Base-by-base conservation (phyloP, 2,888 invertebrate species). In the Eulithis testata region DNA sequence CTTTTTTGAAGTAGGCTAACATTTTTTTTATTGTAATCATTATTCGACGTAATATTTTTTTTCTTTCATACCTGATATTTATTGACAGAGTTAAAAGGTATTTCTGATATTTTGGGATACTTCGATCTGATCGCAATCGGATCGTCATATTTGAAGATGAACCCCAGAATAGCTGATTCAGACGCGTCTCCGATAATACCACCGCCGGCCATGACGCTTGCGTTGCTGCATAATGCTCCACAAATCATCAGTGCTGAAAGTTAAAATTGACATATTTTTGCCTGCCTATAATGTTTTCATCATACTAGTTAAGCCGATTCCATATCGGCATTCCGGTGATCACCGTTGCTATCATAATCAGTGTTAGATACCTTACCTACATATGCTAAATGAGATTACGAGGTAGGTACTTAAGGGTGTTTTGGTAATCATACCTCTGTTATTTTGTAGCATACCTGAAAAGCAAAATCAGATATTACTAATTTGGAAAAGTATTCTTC, bases 181-280 rank as follows among this genome's bases (percentile, higher is more conserved):
- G 98, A 98, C 21, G 98, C 98, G 86, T 98, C 98, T 65, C 98
- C 98, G 2, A 70, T 85, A 94, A 97, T 75, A 94, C 95, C 90
- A 94, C 97, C 88, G 94, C 95, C 92, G 95, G 96, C 73, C 95
- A 93, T 97, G 90, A 99, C 96, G 85, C 97, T 97, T 65, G 99
- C 99, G 72, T 98, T 95, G 89, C 99, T 99, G 93, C 99, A 99
- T 72, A 99, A 94, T 60, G 98, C 96, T 53, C 98, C 98, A 83
- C 99, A 97, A 78, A 97, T 95, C 67, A 97, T 97, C 70, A 99
- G 93, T 59, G 97, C 96, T 88, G 88, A 54, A 64, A 64, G 3
- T 11, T 1, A 21, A 11, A 50, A 40, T 1, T 47, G 6, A 7
- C 5, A 49, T 8, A 9, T 7, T 8, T 40, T 40, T 45, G 4